A percentile compares a stretch with the other conserved stretches of the same genome.
phyloP scores from a whole-genome alignment of 2,797 vertebrate species.

The Margarornis squamiger region DNA sequence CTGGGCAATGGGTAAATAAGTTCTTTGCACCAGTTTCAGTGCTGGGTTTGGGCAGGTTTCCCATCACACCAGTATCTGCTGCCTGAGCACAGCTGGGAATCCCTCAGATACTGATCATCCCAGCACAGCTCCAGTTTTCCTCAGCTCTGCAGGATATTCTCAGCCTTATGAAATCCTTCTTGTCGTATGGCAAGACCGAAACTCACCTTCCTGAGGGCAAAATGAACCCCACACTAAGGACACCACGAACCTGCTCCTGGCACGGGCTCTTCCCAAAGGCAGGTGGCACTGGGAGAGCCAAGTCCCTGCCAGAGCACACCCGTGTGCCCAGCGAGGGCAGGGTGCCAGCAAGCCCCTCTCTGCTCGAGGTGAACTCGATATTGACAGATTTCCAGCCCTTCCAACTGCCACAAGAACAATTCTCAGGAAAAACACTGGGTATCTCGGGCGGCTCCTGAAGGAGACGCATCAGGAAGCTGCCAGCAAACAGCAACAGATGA shows the following conservation, averaged over 20 bases:
- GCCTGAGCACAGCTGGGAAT: not conserved
- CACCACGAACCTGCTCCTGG: fast-evolving
- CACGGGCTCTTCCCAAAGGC: fast-evolving
- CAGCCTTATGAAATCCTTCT: fast-evolving
- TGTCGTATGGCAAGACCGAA: fast-evolving
- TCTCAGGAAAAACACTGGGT: not conserved
- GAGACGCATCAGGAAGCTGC: not conserved
- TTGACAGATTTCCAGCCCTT: fast-evolving
- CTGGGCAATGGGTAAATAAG: fast-evolving
- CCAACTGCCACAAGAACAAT: fast-evolving
- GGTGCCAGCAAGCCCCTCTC: fast-evolving
- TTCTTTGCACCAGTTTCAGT: fast-evolving
- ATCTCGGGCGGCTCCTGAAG: not conserved
- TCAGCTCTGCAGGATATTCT: fast-evolving
- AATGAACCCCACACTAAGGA: fast-evolving
- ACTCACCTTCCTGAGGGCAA: fast-evolving
- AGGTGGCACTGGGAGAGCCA: fast-evolving
- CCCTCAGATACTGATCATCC: fast-evolving
- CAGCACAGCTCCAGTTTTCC: fast-evolving
- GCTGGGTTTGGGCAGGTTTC: fast-evolving
- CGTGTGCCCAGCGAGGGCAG: fast-evolving
- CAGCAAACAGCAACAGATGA: not conserved
- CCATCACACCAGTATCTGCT: not conserved
- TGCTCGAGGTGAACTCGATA: fast-evolving
- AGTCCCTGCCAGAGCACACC: not conserved